Conservation (phyloP, 2,797 vertebrate genomes). For the Pseudomugil tenellus region DNA sequence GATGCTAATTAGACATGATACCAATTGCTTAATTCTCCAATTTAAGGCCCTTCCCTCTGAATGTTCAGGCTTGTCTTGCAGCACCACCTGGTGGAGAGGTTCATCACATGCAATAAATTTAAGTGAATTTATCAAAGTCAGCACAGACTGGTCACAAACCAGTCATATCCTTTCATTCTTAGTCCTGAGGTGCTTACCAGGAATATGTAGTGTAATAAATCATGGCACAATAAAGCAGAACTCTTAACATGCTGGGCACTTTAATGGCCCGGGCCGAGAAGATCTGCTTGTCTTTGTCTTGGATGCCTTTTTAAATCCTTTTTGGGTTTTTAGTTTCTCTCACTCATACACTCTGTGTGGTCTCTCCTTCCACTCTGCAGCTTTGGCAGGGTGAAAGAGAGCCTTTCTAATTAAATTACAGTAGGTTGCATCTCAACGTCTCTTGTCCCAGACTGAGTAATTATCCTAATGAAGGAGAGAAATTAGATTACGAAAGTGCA, state of each 20-base stretch:
- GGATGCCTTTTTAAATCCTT: slow-evolving; percentile 7
- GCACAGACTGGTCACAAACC: slow-evolving; percentile 2
- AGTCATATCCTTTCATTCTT: slow-evolving; percentile 14
- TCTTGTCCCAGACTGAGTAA: slow-evolving; percentile 58
- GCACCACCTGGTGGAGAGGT: slow-evolving; percentile 63
- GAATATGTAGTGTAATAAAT: slow-evolving; percentile 47
- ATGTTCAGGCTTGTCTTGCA: slow-evolving; percentile 17
- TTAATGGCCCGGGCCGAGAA: slow-evolving; percentile 33
- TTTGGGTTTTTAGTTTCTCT: background rate
- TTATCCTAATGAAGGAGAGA: slow-evolving; percentile 66
- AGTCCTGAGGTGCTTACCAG: background rate
- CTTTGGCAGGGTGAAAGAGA: slow-evolving; percentile 40
- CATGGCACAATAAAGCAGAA: slow-evolving; percentile 26
- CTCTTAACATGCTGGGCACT: slow-evolving; percentile 29
- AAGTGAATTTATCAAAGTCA: slow-evolving; percentile 1
- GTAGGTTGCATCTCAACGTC: slow-evolving; percentile 43
- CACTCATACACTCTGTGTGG: background rate
- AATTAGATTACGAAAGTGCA: slow-evolving; percentile 72
- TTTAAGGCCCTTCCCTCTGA: background rate
- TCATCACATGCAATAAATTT: background rate
- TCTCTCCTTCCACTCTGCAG: slow-evolving; percentile 12
- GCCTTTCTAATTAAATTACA: slow-evolving; percentile 63
- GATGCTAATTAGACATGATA: slow-evolving; percentile 18
- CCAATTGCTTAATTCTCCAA: background rate
- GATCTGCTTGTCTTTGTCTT: slow-evolving; percentile 10